These are phyloP conservation scores for Decapterus maruadsi DNA, from an alignment of 2,797 vertebrate species.

Conservation along the genomic window DNA sequence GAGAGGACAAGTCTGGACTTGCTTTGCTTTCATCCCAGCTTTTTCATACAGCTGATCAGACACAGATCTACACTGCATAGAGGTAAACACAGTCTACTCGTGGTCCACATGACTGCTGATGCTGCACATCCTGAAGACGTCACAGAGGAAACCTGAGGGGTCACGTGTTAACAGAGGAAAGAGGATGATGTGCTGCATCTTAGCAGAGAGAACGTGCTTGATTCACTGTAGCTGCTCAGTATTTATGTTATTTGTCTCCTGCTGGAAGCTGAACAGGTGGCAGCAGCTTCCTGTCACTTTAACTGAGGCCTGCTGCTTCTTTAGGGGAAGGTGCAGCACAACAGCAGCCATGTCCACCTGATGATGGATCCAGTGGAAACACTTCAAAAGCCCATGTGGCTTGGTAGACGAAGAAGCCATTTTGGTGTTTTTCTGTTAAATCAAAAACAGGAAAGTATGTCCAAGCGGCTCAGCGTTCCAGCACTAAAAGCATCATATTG, in stretches of 20 bases:
- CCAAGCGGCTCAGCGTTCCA: conserved; percentile 37
- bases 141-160: background rate
- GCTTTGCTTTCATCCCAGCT: background rate
- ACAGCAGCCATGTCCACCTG: conserved; percentile 18
- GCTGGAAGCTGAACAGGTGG: background rate
- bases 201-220: background rate
- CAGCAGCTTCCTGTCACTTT: background rate
- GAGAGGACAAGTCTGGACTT: conserved; percentile 6
- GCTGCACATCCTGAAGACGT: background rate
- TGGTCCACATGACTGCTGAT: too few relatives aligned
- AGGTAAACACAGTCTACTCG: background rate
- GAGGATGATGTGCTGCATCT: background rate
- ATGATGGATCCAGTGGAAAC: background rate
- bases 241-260: background rate
- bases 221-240: background rate
- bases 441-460: conserved; percentile 13
- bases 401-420: background rate
- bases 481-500: conserved; percentile 36
- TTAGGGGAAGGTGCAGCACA: background rate
- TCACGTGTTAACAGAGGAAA: background rate
- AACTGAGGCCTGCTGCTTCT: background rate
- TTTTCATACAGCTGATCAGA: background rate
- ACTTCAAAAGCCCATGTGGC: background rate
- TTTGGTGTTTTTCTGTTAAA: conserved; percentile 22
- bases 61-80: background rate